Conservation (phyloP, 2,797 vertebrate species). For the Eulemur mongoz region DNA sequence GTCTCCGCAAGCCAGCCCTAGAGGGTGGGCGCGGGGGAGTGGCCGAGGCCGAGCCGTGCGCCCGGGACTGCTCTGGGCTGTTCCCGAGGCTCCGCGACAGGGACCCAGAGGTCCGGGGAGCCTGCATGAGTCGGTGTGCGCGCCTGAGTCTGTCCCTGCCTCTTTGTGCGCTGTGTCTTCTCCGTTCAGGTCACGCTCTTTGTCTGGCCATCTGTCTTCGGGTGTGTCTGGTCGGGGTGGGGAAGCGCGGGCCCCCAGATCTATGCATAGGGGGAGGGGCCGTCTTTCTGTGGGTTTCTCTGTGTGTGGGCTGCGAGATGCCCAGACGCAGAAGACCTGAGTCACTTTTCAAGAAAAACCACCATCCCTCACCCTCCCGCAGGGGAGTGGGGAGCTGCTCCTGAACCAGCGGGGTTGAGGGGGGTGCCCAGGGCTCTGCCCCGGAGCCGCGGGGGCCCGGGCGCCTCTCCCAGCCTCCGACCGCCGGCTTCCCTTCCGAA, state of each 20-base stretch:
- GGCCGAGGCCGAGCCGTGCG: not conserved
- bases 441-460: accelerated
- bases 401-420: accelerated
- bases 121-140: not conserved
- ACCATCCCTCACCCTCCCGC: not conserved
- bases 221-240: not conserved
- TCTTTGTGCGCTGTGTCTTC: not conserved
- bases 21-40: not conserved
- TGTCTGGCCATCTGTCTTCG: not conserved
- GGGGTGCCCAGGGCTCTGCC: not conserved
- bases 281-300: not conserved
- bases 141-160: not conserved
- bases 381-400: not conserved
- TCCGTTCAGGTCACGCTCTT: not conserved
- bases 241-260: not conserved
- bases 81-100: accelerated
- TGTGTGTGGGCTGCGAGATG: not conserved
- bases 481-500: not conserved
- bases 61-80: accelerated
- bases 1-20: accelerated
- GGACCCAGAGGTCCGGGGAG: not conserved
- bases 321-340: not conserved
- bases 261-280: not conserved
- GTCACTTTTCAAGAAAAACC: not conserved
- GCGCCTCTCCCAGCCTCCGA: not conserved